Evolutionary conservation across 2,797 vertebrate species (phyloP), one percentile per base, ranked within the genome.

Genomic region (Alexandromys oeconomus): DNA sequence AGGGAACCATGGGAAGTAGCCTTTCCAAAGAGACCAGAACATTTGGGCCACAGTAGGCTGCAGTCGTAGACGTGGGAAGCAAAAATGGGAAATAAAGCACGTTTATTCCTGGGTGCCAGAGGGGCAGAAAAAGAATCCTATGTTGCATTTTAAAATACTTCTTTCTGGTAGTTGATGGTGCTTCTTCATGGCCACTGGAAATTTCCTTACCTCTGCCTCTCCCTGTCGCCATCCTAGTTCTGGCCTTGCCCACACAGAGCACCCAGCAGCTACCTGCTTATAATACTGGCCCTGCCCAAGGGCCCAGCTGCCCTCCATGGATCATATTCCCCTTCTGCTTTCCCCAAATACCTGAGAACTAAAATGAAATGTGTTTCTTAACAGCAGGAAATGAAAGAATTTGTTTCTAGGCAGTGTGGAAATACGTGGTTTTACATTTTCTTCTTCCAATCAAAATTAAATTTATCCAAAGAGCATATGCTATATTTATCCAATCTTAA

Each of bases 381-480:
- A 74, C 34, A 78, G 67, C 21, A 97, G 69, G 57, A 93, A 95
- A 84, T 65, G 10, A 92, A 67, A 94, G 46, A 91, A 92, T 29
- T 46, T 89, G 88, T 87, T 96, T 94, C 85, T 95, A 96, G 88
- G 74, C 71, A 96, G 59, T 65, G 63, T 94, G 71, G 80, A 93
- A 90, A 92, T 93, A 78, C 10, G 9, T 97, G 93, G 82, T 87
- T 97, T 97, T 91, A 92, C 96, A 94, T 80, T 96, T 93, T 96
- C 93, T 91, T 96, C 74, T 92, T 54, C 87, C 40, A 96, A 87
- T 95, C 95, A 97, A 96, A 97, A 96, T 94, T 96, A 97, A 96
- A 96, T 97, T 96, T 94, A 97, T 94, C 81, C 69, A 87, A 96
- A 94, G 91, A 96, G 54, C 93, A 97, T 97, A 97, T 97, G 95